Conservation (phyloP, 2,113 vertebrate genomes). For the Gobiocypris rarus region DNA sequence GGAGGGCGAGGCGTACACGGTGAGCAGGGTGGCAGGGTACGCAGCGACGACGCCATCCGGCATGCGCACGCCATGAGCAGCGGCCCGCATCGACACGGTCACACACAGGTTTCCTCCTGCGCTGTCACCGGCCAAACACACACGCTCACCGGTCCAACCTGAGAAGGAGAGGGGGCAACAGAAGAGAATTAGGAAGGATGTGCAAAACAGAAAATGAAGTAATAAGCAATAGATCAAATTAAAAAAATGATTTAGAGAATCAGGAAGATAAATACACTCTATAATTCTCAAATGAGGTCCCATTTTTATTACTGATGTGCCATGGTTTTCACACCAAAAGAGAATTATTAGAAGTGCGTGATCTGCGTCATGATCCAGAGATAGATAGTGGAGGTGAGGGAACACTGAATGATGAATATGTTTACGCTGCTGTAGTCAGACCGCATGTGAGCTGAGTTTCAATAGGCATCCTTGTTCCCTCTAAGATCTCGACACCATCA, state of each 20-base stretch:
- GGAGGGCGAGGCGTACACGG: slow-evolving; percentile 85
- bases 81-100: slow-evolving; percentile 84
- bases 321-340: slow-evolving; percentile 8
- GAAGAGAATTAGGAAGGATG: background rate
- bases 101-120: slow-evolving; percentile 89
- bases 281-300: background rate
- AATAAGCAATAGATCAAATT: background rate
- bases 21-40: slow-evolving; percentile 87
- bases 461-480: slow-evolving; percentile 20
- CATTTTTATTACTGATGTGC: background rate
- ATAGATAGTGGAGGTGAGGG: slow-evolving; percentile 23
- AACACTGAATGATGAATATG: slow-evolving; percentile 33
- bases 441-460: slow-evolving; percentile 9
- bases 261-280: background rate
- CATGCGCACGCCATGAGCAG: slow-evolving; percentile 82
- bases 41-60: slow-evolving; percentile 87
- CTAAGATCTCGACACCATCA: background rate
- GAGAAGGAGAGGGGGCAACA: background rate
- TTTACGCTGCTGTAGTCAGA: slow-evolving; percentile 34
- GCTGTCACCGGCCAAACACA: slow-evolving; percentile 89
- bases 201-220: background rate
- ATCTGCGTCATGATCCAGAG: background rate
- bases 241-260: background rate
- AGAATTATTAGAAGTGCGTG: background rate
- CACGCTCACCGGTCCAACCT: slow-evolving; percentile 88